These are phyloP conservation scores for Glyptemys insculpta DNA, from an alignment of 2,797 vertebrate genomes.

Conservation along the genomic window DNA sequence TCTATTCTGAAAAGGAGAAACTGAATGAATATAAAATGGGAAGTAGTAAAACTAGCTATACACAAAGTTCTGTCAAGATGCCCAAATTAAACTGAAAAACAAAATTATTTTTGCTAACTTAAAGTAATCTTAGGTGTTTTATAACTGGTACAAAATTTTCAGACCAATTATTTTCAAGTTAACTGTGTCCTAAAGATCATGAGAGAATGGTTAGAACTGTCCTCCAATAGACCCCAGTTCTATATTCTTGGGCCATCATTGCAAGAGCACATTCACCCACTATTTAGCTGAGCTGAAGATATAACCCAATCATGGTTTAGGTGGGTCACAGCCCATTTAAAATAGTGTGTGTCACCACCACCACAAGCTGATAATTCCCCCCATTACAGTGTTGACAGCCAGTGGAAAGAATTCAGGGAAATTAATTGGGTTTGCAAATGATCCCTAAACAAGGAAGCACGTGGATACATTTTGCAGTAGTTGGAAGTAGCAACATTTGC, in stretches of 20 bases:
- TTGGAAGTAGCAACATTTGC: background rate
- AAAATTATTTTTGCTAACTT: background rate
- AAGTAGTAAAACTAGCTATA: background rate
- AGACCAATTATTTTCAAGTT: background rate
- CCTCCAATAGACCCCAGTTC: background rate
- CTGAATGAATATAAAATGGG: background rate
- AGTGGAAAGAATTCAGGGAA: background rate
- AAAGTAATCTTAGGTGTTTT: background rate
- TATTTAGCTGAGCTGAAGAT: slow-evolving; percentile 22
- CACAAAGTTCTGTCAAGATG: background rate
- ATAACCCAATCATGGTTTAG: background rate
- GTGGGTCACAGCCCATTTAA: background rate
- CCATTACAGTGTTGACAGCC: background rate
- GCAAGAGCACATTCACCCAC: background rate
- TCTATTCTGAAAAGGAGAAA: background rate
- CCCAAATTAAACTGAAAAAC: background rate
- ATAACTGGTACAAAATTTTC: background rate
- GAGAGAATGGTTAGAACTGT: background rate
- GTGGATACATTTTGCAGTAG: background rate
- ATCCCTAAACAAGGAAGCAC: background rate
- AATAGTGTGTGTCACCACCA: background rate
- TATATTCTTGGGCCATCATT: background rate
- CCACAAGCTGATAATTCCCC: background rate
- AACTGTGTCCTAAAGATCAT: background rate
- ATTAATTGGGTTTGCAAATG: fast-evolving